Conservation (phyloP, 2,113 vertebrate species). For the Caloenas nicobarica region DNA sequence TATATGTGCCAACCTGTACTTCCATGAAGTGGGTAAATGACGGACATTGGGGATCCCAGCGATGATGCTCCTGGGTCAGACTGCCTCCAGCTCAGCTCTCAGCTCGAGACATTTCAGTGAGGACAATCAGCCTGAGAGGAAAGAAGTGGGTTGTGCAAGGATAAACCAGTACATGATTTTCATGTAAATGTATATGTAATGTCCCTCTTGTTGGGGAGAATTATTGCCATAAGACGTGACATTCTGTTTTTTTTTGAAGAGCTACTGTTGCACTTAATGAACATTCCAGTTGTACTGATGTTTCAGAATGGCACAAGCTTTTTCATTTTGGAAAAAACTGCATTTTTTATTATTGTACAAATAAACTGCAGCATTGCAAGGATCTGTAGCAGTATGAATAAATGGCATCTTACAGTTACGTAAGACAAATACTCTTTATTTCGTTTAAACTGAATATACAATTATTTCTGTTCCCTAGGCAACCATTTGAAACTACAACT, state of each 20-base stretch:
- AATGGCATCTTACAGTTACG: conserved; percentile 72
- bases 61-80: not conserved
- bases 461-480: conserved; percentile 79
- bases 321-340: conserved; percentile 74
- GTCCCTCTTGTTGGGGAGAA: conserved; percentile 71
- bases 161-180: conserved; percentile 70
- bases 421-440: conserved; percentile 84
- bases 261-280: conserved; percentile 69
- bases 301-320: conserved; percentile 73
- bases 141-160: conserved; percentile 33
- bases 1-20: conserved; percentile 99
- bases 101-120: not conserved
- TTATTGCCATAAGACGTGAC: conserved; percentile 62
- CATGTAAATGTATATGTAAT: conserved; percentile 70
- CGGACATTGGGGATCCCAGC: not conserved
- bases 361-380: conserved; percentile 69
- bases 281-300: conserved; percentile 74
- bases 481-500: conserved; percentile 79
- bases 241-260: conserved; percentile 76
- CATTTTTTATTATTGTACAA: conserved; percentile 73
- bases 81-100: conserved; percentile 53
- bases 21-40: conserved; percentile 91
- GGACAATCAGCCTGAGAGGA: conserved; percentile 13
- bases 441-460: conserved; percentile 80
- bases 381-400: conserved; percentile 72